Evolutionary conservation across 2,888 invertebrate species (phyloP).

Genomic region (Choristoneura rosaceana): DNA sequence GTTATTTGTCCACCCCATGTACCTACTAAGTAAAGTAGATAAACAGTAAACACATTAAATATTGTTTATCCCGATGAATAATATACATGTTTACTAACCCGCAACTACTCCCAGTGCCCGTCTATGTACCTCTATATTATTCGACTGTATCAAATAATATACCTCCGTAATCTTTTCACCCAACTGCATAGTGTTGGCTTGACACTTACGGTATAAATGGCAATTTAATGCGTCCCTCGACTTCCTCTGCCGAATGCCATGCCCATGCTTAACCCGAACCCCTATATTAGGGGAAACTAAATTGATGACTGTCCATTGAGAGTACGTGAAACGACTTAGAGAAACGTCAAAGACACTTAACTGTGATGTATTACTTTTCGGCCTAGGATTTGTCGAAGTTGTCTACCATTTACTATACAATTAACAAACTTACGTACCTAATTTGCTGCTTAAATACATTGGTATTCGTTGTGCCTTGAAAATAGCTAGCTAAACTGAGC

Average conservation of each 20-base stretch:
- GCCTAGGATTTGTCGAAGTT: neutral
- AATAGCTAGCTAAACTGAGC: neutral
- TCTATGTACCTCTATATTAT: neutral
- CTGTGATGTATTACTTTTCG: conserved; percentile 36
- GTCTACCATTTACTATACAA: neutral
- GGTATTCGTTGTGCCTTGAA: neutral
- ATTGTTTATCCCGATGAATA: too few species aligned
- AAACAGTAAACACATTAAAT: too few species aligned
- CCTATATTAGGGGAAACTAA: conserved; percentile 41
- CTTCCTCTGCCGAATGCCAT: conserved; percentile 41
- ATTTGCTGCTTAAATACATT: neutral
- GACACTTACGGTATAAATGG: conserved; percentile 61
- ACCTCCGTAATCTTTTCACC: conserved; percentile 11
- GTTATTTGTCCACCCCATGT: neutral
- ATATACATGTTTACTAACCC: neutral
- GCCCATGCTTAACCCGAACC: conserved; percentile 24
- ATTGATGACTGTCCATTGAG: conserved; percentile 40
- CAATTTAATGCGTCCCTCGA: conserved; percentile 57
- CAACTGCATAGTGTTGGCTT: conserved; percentile 45
- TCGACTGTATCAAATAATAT: conserved; percentile 3
- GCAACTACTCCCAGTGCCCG: neutral
- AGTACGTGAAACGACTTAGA: conserved; percentile 30
- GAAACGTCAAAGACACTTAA: conserved; percentile 37
- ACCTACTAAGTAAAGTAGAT: neutral
- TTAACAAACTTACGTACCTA: neutral